A percentile compares a stretch with the other conserved stretches of the same genome.
Conservation (phyloP, 1,140 invertebrate genomes). For the Bombus terrestris region DNA sequence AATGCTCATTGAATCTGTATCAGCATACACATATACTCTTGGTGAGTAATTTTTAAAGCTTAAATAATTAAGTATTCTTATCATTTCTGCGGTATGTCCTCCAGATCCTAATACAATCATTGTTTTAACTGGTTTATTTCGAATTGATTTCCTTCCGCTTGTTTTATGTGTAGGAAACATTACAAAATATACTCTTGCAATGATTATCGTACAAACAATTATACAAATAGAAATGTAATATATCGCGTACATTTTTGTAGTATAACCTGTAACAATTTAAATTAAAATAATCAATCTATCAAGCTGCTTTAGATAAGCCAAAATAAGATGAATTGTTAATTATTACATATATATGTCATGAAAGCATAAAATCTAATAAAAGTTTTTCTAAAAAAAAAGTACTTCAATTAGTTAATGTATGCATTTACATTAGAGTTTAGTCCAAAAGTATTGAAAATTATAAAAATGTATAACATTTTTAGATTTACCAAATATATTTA, state of each 20-base stretch:
- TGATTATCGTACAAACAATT: not conserved
- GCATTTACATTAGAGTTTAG: not conserved
- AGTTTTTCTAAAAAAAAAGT: no score
- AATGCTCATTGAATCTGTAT: slow-evolving; percentile 90
- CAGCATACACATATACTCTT: slow-evolving; percentile 90
- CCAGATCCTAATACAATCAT: slow-evolving; percentile 86
- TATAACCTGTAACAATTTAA: slow-evolving; percentile 50
- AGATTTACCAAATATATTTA: not conserved
- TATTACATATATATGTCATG: not conserved
- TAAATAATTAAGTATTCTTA: slow-evolving; percentile 87
- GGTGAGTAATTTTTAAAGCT: slow-evolving; percentile 86
- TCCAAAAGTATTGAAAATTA: no score
- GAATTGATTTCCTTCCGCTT: slow-evolving; percentile 20
- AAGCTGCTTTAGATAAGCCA: not conserved
- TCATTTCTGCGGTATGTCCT: slow-evolving; percentile 95
- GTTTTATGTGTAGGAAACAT: slow-evolving; percentile 61
- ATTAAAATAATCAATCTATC: not conserved
- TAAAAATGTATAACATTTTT: no score
- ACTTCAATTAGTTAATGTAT: not conserved
- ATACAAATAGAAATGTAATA: slow-evolving; percentile 15
- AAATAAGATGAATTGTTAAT: not conserved
- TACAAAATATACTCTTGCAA: slow-evolving; percentile 67
- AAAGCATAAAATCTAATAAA: no score
- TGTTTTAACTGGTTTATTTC: slow-evolving; percentile 72
- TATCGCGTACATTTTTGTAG: slow-evolving; percentile 7